Base-by-base conservation (phyloP, 2,113 vertebrate genomes). In the Raphicerus campestris region DNA sequence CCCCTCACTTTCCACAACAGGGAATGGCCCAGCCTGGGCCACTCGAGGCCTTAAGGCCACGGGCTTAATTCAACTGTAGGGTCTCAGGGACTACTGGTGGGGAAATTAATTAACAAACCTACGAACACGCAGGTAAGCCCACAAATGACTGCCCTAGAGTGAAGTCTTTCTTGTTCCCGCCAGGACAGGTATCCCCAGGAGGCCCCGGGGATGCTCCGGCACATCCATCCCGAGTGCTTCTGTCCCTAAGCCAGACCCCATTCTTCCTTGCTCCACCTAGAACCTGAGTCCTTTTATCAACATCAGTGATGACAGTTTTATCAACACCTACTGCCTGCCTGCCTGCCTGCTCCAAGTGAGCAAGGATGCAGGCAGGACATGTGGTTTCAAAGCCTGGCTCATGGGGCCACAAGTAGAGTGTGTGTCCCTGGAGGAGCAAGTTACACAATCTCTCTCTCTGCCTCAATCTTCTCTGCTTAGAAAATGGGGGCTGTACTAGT, bases 31-130 rank as follows among this genome's bases (percentile, higher is more conserved):
- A 1, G 51, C 56, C 84, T 60, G 87, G 55, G 51, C 60, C 82
- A 22, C 42, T 35, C 11, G 10, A 47, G 56, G 49, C 58, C 82
- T 60, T 22, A 63, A 81, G 78, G 53, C 5, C 70, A 51, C 16
- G 13, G 42, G 53, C 93, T 60, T 35, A 63, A 88, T 39, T 42
- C 94, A 70, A 60, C 22, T 53, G 10, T 4, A 78, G 42, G 49
- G 58, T 17, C 60, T n/a, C 20, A 6, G 61, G 61, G 70, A 93
- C 32, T 28, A 91, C 22, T 39, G 51, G 73, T 24, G 56, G 80
- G 73, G 39, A 92, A 42, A 83, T 60, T 49, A 45, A 84, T 32
- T 45, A 63, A 90, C 20, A 96, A 93, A 42, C 42, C 51, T 89
- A 83, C 20, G 66, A 86, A 80, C 10, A 14, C 58, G 28, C 51